phyloP scores from a whole-genome alignment of 2,888 invertebrate genomes.

The Lithophane ornitopus region DNA sequence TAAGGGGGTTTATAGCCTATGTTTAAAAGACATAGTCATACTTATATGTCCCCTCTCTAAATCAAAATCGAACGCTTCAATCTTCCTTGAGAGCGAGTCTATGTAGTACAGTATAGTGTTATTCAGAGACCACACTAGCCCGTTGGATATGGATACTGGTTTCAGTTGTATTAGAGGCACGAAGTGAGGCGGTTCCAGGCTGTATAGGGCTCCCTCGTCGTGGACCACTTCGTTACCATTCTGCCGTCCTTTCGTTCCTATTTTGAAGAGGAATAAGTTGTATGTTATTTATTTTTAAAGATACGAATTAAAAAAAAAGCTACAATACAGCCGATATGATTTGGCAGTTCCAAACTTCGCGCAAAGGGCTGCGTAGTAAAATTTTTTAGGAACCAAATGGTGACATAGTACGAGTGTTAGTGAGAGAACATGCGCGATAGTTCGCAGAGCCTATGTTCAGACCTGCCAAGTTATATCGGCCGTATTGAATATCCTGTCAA shows the following conservation, averaged over 20 bases:
- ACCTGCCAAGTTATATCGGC: too few species aligned
- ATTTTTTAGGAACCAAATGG: too few species aligned
- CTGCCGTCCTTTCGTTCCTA: slow-evolving; percentile 63
- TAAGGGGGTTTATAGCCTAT: not conserved
- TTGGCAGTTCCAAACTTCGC: too few species aligned
- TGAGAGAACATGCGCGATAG: too few species aligned
- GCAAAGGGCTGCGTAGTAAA: too few species aligned
- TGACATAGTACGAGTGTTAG: too few species aligned
- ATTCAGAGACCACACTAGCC: slow-evolving; percentile 91
- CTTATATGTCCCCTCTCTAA: slow-evolving; percentile 77
- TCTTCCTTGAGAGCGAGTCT: slow-evolving; percentile 89
- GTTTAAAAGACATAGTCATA: slow-evolving; percentile 37
- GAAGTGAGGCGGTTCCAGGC: slow-evolving; percentile 75
- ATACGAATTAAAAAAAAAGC: not conserved
- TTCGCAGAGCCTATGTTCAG: too few species aligned
- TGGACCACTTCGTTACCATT: slow-evolving; percentile 42
- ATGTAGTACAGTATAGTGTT: slow-evolving; percentile 91
- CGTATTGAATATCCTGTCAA: not conserved
- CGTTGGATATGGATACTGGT: slow-evolving; percentile 92
- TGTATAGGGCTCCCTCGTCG: slow-evolving; percentile 71
- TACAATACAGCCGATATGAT: not conserved
- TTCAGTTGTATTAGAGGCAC: slow-evolving; percentile 64
- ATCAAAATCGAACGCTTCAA: slow-evolving; percentile 92
- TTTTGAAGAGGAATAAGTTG: not conserved
- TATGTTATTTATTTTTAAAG: not conserved